A percentile compares a stretch with the other conserved stretches of the same genome.
These are phyloP conservation scores for Abscondita cerata DNA, from an alignment of 2,888 invertebrate species.

Conservation along the genomic window DNA sequence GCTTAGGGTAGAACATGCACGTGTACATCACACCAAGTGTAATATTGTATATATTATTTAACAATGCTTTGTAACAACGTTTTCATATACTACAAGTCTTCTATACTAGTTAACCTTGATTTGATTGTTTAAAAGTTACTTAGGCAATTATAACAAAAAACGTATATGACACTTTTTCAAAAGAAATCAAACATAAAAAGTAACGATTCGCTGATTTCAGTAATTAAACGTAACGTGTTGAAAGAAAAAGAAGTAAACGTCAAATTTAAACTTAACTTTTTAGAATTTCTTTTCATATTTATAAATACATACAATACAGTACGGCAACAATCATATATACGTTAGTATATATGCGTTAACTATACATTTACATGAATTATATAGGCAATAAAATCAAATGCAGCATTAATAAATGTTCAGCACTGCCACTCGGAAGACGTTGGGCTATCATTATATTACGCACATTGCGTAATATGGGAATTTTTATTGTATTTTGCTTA, in stretches of 20 bases:
- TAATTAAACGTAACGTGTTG: background rate
- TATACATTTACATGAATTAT: conserved; percentile 37
- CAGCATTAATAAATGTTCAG: conserved; percentile 25
- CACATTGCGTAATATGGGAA: background rate
- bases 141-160: conserved; percentile 22
- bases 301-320: conserved; percentile 40
- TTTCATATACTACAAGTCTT: conserved; percentile 31
- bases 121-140: conserved; percentile 33
- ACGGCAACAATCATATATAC: conserved; percentile 45
- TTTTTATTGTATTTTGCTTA: conserved; percentile 15
- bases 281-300: conserved; percentile 39
- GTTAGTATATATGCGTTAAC: conserved; percentile 36
- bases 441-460: conserved; percentile 22
- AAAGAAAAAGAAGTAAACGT: conserved; percentile 15
- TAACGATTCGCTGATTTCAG: conserved; percentile 10
- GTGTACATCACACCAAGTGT: conserved; percentile 42
- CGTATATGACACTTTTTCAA: conserved; percentile 1
- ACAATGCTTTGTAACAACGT: conserved; percentile 36
- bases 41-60: conserved; percentile 37
- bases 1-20: conserved; percentile 50
- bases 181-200: conserved; percentile 1
- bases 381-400: conserved; percentile 35
- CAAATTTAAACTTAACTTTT: conserved; percentile 34
- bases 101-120: conserved; percentile 33
- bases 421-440: conserved; percentile 33